Evolutionary conservation across 1,140 invertebrate genomes (phyloP).

Genomic region (Zeugodacus cucurbitae): DNA sequence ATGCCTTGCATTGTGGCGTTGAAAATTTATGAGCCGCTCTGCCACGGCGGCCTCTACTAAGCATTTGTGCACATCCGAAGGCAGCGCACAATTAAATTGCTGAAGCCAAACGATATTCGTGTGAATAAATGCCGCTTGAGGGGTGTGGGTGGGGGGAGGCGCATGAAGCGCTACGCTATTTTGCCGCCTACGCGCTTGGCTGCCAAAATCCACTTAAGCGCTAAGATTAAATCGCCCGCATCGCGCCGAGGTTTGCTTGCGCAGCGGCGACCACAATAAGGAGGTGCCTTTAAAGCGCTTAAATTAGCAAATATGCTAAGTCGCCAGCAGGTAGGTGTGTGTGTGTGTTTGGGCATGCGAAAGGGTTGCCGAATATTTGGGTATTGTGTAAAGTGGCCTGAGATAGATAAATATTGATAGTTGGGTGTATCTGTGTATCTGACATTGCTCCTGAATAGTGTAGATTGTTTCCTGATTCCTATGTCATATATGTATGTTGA

Average conservation of each 20-base stretch:
- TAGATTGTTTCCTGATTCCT: no score
- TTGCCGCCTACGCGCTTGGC: not conserved
- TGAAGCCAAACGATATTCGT: not conserved
- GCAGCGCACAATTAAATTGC: not conserved
- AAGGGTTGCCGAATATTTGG: not conserved
- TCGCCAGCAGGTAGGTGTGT: not conserved
- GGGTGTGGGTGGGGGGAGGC: not conserved
- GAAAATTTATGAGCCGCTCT: slow-evolving; percentile 10
- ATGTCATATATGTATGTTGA: no score
- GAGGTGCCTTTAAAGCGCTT: not conserved
- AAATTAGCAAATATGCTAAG: not conserved
- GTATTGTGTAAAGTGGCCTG: not conserved
- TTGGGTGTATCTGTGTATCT: no score
- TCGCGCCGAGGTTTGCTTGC: not conserved
- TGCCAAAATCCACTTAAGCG: not conserved
- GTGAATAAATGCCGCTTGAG: not conserved
- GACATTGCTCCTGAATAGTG: no score
- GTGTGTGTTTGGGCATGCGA: not conserved
- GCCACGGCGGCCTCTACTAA: not conserved
- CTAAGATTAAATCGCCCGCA: slow-evolving; percentile 26
- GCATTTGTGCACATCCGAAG: not conserved
- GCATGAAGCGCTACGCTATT: not conserved
- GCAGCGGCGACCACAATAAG: not conserved
- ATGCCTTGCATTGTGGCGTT: not conserved
- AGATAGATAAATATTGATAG: no score